Conservation (phyloP, 2,113 vertebrate genomes). For the Sus scrofa region T2T-Sscrofa CM000817.6:173626001-173626500, state of each 20-base stretch:
- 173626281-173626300: not conserved
- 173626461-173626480: too few species aligned
- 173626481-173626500: too few species aligned
- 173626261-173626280: not conserved
- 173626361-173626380: not conserved
- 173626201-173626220: not conserved
- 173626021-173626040: not conserved
- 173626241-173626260: not conserved
- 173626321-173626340: not conserved
- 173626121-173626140: not conserved
- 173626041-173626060: not conserved
- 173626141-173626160: not conserved
- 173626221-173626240: not conserved
- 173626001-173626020: not conserved
- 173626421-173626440: too few species aligned
- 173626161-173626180: fast-evolving
- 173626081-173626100: not conserved
- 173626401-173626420: too few species aligned
- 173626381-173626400: too few species aligned
- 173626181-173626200: not conserved
- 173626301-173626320: not conserved
- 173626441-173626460: too few species aligned
- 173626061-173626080: not conserved
- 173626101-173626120: not conserved
- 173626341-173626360: not conserved